Evolutionary conservation across 2,797 vertebrate genomes (phyloP), one percentile per base, ranked within the genome.

Genomic region (Darevskia mixta): DNA sequence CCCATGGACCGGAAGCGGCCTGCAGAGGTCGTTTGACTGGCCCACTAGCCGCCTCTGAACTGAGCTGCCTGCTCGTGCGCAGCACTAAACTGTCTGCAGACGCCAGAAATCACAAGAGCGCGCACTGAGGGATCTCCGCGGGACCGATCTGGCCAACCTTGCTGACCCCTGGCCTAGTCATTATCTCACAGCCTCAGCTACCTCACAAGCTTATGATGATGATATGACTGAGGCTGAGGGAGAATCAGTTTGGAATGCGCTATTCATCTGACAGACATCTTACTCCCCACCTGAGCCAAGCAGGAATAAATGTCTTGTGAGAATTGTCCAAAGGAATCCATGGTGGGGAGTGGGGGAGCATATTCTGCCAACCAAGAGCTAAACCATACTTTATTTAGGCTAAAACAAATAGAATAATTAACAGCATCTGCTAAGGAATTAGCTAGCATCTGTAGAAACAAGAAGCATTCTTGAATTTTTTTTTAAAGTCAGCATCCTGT

Each of bases 281-380:
- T 61, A 2, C 25, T 86, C 83, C 85, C 92, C 85, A 91, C 58
- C 85, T 87, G 81, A 88, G 55, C 61, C 79, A 91, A 91, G 89
- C 85, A 61, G 91, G 76, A 17, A 4, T 0, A 0, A 85, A 0
- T 76, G 80, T 79, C 55, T 92, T 85, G 55, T 18, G 78, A 87
- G 92, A 93, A 90, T 87, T 94, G 71, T 83, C 88, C 82, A 91
- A 94, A 90, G 84, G 86, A 71, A 89, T 88, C 88, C 91, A 88
- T 64, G 89, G 66, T 89, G 23, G 2, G 73, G 32, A 92, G 73
- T 73, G 89, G 32, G 32, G 92, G 73, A 76, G 90, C 64, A 92
- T 90, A 91, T 66, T 75, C 92, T 92, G 86, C 55, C 90, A 89
- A 84, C 20, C 87, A 82, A 87, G 84, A 89, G 90, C 73, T 90